Conservation (phyloP, 2,797 vertebrate genomes). For the Corythornis leucogaster region DNA sequence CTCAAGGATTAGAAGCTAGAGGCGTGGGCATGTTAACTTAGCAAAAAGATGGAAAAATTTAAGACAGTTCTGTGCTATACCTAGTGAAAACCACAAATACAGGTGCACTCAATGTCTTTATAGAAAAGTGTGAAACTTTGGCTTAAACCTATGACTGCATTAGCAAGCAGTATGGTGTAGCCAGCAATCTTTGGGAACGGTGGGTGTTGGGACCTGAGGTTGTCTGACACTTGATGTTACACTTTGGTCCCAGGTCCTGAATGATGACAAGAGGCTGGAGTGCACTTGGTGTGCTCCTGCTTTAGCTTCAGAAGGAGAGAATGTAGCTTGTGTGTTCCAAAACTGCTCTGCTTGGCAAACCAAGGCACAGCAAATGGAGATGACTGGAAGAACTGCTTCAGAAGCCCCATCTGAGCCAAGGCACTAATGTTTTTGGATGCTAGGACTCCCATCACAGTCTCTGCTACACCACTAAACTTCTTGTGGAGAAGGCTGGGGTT, state of each 20-base stretch:
- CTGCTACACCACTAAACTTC: background rate
- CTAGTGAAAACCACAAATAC: background rate
- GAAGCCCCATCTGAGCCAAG: background rate
- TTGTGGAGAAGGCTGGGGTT: background rate
- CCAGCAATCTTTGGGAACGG: background rate
- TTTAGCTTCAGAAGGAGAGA: background rate
- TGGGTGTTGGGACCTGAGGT: background rate
- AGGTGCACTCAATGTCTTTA: background rate
- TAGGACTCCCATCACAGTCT: background rate
- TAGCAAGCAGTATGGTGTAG: background rate
- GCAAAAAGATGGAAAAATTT: background rate
- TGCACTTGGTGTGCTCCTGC: background rate
- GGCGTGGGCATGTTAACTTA: rapidly evolving
- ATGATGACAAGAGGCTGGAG: background rate
- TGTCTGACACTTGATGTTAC: background rate
- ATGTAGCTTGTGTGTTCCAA: rapidly evolving
- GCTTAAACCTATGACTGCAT: background rate
- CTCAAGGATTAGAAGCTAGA: background rate
- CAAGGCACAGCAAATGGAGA: background rate
- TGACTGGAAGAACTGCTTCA: background rate
- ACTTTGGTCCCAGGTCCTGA: background rate
- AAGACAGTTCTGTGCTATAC: background rate
- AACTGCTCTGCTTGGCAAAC: background rate
- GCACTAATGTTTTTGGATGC: background rate
- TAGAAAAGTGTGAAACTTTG: background rate